Conservation (phyloP, 2,113 vertebrate genomes). For the Antechinus flavipes region DNA sequence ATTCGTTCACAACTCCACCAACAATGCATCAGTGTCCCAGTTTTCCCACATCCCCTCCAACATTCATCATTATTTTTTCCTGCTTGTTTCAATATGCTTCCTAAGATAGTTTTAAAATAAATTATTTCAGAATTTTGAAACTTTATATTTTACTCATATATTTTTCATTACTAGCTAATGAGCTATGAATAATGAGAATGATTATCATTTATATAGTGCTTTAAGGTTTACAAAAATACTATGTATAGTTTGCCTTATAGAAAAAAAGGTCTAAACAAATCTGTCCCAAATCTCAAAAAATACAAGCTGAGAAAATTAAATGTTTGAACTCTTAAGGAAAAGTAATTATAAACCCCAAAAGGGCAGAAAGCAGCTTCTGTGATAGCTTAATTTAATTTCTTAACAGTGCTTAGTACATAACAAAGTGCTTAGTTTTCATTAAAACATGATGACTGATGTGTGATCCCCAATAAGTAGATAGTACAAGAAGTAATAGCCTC, state of each 20-base stretch:
- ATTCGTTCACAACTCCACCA: no score
- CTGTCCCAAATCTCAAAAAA: background rate
- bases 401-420: background rate
- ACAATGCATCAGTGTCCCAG: no score
- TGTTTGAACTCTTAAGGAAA: background rate
- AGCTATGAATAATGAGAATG: background rate
- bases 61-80: no score
- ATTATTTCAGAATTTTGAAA: background rate
- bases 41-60: no score
- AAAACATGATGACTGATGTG: background rate
- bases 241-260: background rate
- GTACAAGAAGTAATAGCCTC: background rate
- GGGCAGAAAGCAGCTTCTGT: background rate
- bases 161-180: background rate
- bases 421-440: background rate
- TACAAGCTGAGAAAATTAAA: background rate
- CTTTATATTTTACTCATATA: background rate
- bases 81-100: background rate
- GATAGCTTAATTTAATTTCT: background rate
- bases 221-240: background rate
- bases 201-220: background rate
- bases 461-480: background rate
- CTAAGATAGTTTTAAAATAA: background rate
- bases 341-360: background rate
- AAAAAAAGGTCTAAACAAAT: background rate